phyloP scores from a whole-genome alignment of 2,113 vertebrate species.

The Ptilonorhynchus violaceus region DNA sequence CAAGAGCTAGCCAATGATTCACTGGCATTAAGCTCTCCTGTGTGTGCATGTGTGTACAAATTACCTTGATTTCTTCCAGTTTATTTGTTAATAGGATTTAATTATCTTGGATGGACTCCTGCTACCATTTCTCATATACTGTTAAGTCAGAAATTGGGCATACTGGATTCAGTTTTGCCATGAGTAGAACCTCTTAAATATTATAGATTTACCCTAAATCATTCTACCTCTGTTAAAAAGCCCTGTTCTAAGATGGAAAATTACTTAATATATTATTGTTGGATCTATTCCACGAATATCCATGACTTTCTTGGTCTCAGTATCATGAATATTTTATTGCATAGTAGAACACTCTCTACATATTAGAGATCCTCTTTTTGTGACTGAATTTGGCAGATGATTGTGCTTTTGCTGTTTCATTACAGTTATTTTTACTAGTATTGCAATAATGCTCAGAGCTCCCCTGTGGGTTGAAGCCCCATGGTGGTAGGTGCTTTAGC shows the following conservation, averaged over 20 bases:
- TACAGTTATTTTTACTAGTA: conserved; percentile 9
- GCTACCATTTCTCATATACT: neutral
- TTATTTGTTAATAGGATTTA: neutral
- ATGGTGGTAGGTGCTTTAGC: neutral
- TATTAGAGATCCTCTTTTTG: neutral
- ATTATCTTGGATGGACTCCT: neutral
- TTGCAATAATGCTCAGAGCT: neutral
- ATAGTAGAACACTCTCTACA: neutral
- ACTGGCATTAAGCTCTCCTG: neutral
- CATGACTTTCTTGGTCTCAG: conserved; percentile 12
- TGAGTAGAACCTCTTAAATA: neutral
- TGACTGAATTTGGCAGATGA: conserved; percentile 25
- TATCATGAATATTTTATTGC: conserved; percentile 49
- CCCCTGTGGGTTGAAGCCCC: neutral
- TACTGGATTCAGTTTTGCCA: neutral
- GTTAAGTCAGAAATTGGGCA: neutral
- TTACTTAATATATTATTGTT: conserved; percentile 47
- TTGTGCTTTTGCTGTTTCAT: conserved; percentile 24
- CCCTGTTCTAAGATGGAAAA: neutral
- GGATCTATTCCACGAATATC: conserved; percentile 44
- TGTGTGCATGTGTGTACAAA: neutral
- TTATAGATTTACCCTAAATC: neutral
- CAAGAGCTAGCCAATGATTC: neutral
- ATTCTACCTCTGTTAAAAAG: neutral
- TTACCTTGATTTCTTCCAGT: neutral